Evolutionary conservation across 37 sponge, comb jelly and placozoan species (phyloP).

Genomic region (Axinella damicornis): DNA sequence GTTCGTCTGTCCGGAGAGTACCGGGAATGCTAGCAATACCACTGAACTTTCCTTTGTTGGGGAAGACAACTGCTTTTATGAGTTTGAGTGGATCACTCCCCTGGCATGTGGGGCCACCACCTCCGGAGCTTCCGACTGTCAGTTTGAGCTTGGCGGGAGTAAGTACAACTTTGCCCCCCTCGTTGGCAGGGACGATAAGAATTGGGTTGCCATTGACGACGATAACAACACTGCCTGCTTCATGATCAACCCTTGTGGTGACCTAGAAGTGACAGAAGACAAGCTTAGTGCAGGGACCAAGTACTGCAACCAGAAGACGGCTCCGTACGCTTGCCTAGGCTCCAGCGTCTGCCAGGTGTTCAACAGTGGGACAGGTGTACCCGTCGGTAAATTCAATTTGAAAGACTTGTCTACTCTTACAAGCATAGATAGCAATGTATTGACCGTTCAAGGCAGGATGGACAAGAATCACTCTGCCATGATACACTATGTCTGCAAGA

Average conservation of each 20-base stretch:
- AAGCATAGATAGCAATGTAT: slow-evolving; percentile 15
- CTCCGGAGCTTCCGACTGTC: slow-evolving; percentile 30
- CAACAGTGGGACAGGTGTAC: slow-evolving; percentile 18
- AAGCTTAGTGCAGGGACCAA: background rate
- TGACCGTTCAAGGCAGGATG: slow-evolving; percentile 29
- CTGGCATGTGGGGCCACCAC: slow-evolving; percentile 50
- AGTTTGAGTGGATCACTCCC: slow-evolving; percentile 78
- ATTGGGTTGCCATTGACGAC: slow-evolving; percentile 46
- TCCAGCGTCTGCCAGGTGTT: slow-evolving; percentile 63
- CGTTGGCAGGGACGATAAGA: slow-evolving; percentile 31
- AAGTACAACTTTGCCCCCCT: slow-evolving; percentile 64
- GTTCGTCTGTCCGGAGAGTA: slow-evolving; percentile 56
- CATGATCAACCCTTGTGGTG: slow-evolving; percentile 74
- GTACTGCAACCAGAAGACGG: slow-evolving; percentile 51
- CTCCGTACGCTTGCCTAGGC: slow-evolving; percentile 49
- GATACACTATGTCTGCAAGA: slow-evolving; percentile 71
- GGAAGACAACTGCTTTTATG: slow-evolving; percentile 71
- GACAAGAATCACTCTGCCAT: background rate
- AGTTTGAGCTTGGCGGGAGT: slow-evolving; percentile 15
- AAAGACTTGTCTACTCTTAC: background rate
- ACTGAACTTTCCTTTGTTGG: slow-evolving; percentile 31
- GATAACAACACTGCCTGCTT: slow-evolving; percentile 39
- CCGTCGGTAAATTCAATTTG: slow-evolving; percentile 59
- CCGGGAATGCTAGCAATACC: background rate
- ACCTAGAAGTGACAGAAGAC: slow-evolving; percentile 36